phyloP scores from a whole-genome alignment of 2,797 vertebrate genomes.

The Lateolabrax maculatus region DNA sequence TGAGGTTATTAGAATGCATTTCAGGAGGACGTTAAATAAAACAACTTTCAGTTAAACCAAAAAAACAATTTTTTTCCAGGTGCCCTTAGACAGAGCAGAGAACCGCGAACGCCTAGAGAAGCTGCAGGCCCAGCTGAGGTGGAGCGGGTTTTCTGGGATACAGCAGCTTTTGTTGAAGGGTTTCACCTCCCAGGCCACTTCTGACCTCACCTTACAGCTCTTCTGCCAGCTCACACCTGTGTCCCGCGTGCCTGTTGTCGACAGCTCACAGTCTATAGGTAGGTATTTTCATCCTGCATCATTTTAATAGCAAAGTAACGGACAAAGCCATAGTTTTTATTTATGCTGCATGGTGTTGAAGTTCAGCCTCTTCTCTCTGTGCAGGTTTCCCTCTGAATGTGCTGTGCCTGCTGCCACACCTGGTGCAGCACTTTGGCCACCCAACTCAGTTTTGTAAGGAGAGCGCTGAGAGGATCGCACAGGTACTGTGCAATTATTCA shows the following conservation, averaged over 20 bases:
- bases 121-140: conserved; percentile 96
- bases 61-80: conserved; percentile 73
- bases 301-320: not conserved
- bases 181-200: conserved; percentile 96
- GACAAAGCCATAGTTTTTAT: not conserved
- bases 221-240: conserved; percentile 97
- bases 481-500: conserved; percentile 84
- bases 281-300: conserved; percentile 9
- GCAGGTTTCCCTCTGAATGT: conserved; percentile 97
- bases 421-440: conserved; percentile 96
- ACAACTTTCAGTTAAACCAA: conserved; percentile 4
- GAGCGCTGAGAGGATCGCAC: conserved; percentile 96
- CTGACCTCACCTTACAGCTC: conserved; percentile 95
- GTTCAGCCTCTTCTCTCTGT: conserved; percentile 15
- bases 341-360: not conserved
- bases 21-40: not conserved
- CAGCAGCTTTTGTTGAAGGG: conserved; percentile 98
- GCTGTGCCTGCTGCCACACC: conserved; percentile 96
- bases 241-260: conserved; percentile 95
- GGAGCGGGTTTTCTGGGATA: conserved; percentile 97
- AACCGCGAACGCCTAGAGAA: conserved; percentile 98
- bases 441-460: conserved; percentile 99
- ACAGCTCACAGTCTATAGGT: conserved; percentile 97
- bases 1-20: not conserved
- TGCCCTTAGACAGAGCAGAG: conserved; percentile 95